Evolutionary conservation across 2,113 vertebrate genomes (phyloP).

Genomic region (Nothocercus nigrocapillus): DNA sequence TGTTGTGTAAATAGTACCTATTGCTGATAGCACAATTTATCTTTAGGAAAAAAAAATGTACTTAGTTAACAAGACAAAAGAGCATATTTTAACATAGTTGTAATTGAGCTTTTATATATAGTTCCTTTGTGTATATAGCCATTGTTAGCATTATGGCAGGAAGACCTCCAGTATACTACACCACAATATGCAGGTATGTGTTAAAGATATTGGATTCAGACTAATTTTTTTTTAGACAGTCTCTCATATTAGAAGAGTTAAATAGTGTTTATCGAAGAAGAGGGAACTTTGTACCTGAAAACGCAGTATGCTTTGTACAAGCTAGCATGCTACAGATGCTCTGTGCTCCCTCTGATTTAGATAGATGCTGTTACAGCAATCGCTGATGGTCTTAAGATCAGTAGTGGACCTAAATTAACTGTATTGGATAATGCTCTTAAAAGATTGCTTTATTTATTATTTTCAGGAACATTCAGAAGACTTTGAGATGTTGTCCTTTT

Average conservation of each 20-base stretch:
- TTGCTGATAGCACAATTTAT: neutral
- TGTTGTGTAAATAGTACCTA: neutral
- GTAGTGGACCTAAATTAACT: neutral
- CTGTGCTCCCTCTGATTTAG: neutral
- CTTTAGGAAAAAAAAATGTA: neutral
- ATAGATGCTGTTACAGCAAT: neutral
- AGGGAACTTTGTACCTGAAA: neutral
- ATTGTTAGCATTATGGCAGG: neutral
- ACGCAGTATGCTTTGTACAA: neutral
- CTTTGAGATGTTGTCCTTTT: slow-evolving; percentile 93
- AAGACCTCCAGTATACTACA: neutral
- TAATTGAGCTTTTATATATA: neutral
- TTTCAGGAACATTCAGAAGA: slow-evolving; percentile 88
- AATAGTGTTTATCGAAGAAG: neutral
- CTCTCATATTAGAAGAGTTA: neutral
- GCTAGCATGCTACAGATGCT: neutral
- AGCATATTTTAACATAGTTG: neutral
- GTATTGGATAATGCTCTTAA: neutral
- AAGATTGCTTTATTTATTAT: neutral
- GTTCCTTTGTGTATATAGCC: neutral
- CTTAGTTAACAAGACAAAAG: neutral
- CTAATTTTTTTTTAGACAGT: neutral
- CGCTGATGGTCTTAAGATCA: neutral
- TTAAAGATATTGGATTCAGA: neutral
- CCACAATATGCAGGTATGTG: neutral